Base-by-base conservation (phyloP, 2,113 vertebrate species). In the Tragulus kanchil region DNA sequence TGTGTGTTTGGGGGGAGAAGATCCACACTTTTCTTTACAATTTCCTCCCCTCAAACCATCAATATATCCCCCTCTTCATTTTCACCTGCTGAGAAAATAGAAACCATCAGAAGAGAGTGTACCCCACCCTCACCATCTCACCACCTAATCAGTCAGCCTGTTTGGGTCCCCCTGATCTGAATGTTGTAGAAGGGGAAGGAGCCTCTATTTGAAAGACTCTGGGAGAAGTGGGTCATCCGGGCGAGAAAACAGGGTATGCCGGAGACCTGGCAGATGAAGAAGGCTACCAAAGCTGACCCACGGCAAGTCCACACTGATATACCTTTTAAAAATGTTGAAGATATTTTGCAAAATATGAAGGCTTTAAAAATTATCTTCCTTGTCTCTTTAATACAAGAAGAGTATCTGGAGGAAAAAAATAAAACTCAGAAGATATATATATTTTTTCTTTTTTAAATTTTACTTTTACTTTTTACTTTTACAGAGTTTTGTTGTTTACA, bases 281-380 rank as follows among this genome's bases (percentile, higher is more conserved):
- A 8, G 50, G 21, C 2, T 10, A 1, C 79, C 14, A 17, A 95
- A 12, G 36, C 48, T 31, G 50, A 8, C 26, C 2, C 0, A 45
- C 31, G n/a, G n/a, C n/a, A n/a, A n/a, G n/a, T n/a, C n/a, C 75
- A 21, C 54, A 42, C 21, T 42, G 21, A 50, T 71, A 15, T 0
- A 58, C 0, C n/a, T n/a, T n/a, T 82, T 85, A 78, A 78, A 58
- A 10, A 14, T 79, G 48, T 78, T 64, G 3, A 87, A 85, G 48
- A 6, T 28, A 42, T 79, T 94, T 96, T 84, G n/a, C 28, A 56
- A 78, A 85, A 83, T 86, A 83, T 0, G 8, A 77, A 92, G 21
- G 7, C 8, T 88, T 94, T 65, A n/a, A 58, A 71, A 79, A 56
- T 92, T 9, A 23, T 93, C 89, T 93, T 95, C 73, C 58, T 89